These are phyloP conservation scores for Melangyna quadrimaculata DNA, from an alignment of 2,888 invertebrate species.

Conservation along the genomic window DNA sequence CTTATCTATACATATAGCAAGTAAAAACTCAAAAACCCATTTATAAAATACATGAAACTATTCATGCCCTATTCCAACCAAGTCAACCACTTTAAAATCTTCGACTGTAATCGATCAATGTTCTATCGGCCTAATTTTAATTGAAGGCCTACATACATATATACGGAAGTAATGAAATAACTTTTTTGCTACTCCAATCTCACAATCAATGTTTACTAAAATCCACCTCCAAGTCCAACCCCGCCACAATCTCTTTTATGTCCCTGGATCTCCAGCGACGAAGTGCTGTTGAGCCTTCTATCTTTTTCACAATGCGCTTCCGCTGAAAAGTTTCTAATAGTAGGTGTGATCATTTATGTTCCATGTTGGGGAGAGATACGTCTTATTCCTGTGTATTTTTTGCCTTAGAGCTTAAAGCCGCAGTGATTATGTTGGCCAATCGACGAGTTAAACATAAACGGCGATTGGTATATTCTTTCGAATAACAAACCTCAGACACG, in stretches of 20 bases:
- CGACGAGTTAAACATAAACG: constrained; percentile 46
- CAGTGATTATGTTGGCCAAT: constrained; percentile 14
- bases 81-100: not conserved
- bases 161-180: constrained; percentile 47
- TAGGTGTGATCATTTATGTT: constrained; percentile 69
- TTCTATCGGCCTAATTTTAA: constrained; percentile 39
- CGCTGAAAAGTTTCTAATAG: constrained; percentile 3
- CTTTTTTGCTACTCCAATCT: not conserved
- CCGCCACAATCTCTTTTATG: not conserved
- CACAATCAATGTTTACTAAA: constrained; percentile 46
- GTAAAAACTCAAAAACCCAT: too few species aligned
- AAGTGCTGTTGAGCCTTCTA: not conserved
- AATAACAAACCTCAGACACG: constrained; percentile 35
- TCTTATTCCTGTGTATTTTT: constrained; percentile 7
- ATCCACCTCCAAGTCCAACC: not conserved
- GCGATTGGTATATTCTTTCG: constrained; percentile 38
- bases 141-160: constrained; percentile 27
- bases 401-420: not conserved
- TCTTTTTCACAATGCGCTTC: not conserved
- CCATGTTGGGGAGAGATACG: constrained; percentile 29
- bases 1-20: too few species aligned
- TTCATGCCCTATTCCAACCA: not conserved
- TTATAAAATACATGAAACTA: not conserved
- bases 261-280: not conserved
- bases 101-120: constrained; percentile 10